Percentiles rank a stretch among this genome's conserved stretches.
These are phyloP conservation scores for Percina caprodes DNA, from an alignment of 2,113 vertebrate species.

Conservation along the genomic window DNA sequence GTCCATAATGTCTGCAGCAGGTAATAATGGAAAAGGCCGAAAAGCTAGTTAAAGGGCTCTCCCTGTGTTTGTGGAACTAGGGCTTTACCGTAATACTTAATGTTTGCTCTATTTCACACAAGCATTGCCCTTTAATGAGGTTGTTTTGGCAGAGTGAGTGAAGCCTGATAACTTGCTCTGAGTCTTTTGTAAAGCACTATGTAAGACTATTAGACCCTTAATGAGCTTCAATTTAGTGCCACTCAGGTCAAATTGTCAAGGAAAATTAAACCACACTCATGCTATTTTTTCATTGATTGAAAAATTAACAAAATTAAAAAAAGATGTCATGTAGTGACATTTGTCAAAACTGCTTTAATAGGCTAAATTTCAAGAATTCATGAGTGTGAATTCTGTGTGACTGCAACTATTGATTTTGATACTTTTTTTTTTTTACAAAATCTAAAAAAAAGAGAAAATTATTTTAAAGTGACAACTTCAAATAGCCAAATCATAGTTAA, in stretches of 20 bases:
- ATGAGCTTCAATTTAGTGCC: constrained; percentile 36
- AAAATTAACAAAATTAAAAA: constrained; percentile 1
- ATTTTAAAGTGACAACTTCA: not conserved
- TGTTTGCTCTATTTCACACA: constrained; percentile 45
- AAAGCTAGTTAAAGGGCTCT: constrained; percentile 18
- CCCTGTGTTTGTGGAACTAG: constrained; percentile 7
- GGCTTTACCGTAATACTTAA: constrained; percentile 24
- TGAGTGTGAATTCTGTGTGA: not conserved
- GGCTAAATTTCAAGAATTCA: not conserved
- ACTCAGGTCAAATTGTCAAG: constrained; percentile 11
- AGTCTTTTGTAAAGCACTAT: constrained; percentile 30
- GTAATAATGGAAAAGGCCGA: constrained; percentile 25
- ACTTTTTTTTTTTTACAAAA: not conserved
- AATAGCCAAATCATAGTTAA: not conserved
- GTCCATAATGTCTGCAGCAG: constrained; percentile 36
- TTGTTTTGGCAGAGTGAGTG: constrained; percentile 47
- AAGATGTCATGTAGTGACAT: not conserved
- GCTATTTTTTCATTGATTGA: not conserved
- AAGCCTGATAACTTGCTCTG: constrained; percentile 35
- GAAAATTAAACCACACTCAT: constrained; percentile 12
- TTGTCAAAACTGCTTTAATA: not conserved
- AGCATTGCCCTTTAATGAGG: constrained; percentile 49
- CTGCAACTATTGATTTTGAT: not conserved
- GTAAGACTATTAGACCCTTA: constrained; percentile 32
- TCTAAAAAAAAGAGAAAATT: not conserved